Percentiles rank a stretch among this genome's conserved stretches.
Conservation (phyloP, 2,113 vertebrate species). For the Australoheros scitulus region DNA sequence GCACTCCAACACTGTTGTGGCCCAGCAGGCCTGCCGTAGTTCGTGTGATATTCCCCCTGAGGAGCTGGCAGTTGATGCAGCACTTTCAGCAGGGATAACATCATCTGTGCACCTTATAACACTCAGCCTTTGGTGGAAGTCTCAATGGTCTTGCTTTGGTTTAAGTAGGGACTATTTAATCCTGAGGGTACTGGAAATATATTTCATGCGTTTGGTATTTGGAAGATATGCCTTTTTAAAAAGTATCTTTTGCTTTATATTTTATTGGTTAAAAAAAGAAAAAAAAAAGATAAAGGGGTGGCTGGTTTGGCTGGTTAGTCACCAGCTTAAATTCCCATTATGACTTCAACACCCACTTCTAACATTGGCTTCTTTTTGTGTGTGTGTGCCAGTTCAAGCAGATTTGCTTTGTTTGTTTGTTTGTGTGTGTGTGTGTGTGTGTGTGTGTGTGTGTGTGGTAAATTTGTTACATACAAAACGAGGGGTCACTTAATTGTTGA, state of each 20-base stretch:
- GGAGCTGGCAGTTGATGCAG: constrained; percentile 66
- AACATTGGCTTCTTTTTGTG: constrained; percentile 5
- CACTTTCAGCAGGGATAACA: constrained; percentile 63
- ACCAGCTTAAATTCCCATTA: constrained; percentile 5
- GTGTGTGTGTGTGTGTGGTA: background rate
- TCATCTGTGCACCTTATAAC: constrained; percentile 54
- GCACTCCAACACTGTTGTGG: constrained; percentile 47
- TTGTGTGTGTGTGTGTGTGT: background rate
- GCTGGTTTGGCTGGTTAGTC: constrained; percentile 22
- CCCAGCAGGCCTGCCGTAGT: constrained; percentile 54
- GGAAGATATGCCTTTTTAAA: background rate
- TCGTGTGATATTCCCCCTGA: constrained; percentile 33
- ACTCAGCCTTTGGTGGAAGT: constrained; percentile 24
- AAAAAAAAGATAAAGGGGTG: background rate
- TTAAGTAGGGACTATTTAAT: constrained; percentile 28
- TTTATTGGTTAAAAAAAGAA: background rate
- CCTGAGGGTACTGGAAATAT: background rate
- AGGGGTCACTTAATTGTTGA: background rate
- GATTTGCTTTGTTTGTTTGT: background rate
- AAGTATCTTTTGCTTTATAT: background rate
- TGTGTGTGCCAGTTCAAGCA: background rate
- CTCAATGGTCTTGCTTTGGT: constrained; percentile 32
- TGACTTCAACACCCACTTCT: constrained; percentile 8
- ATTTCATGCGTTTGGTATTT: constrained; percentile 6
- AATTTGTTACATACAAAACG: background rate